Conservation (phyloP, 1,140 invertebrate species). For the Drosophila nigrodunni region DNA sequence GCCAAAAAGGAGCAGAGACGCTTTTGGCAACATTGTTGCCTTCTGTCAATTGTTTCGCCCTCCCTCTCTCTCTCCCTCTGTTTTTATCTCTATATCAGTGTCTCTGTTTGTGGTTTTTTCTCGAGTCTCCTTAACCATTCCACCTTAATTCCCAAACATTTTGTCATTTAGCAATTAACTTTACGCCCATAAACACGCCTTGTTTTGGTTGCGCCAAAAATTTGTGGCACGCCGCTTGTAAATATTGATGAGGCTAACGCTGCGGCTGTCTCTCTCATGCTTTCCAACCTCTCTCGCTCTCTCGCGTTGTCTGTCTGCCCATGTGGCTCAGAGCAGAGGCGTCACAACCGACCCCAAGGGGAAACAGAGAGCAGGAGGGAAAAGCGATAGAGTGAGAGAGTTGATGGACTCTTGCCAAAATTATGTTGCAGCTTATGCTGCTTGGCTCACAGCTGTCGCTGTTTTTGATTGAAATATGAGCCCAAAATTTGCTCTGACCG, state of each 20-base stretch:
- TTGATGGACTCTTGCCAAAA: slow-evolving; percentile 82
- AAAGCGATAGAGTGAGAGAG: not conserved
- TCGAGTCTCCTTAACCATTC: slow-evolving; percentile 21
- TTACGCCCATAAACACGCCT: slow-evolving; percentile 58
- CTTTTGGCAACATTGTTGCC: slow-evolving; percentile 25
- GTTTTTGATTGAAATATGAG: slow-evolving; percentile 82
- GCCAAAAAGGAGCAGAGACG: slow-evolving; percentile 1
- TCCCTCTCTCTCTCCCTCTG: slow-evolving; percentile 2
- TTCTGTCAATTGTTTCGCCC: slow-evolving; percentile 51
- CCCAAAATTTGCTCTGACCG: slow-evolving; percentile 40
- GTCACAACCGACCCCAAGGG: too few relatives aligned
- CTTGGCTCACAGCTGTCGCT: slow-evolving; percentile 72
- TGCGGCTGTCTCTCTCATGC: slow-evolving; percentile 15
- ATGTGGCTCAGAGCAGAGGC: not conserved
- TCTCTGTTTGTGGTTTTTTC: slow-evolving; percentile 23
- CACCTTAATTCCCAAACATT: slow-evolving; percentile 53
- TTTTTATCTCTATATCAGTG: too few relatives aligned
- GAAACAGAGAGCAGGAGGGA: too few relatives aligned
- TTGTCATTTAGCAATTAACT: slow-evolving; percentile 83
- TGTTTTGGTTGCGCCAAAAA: slow-evolving; percentile 59
- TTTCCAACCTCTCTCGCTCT: not conserved
- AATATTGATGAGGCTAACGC: slow-evolving; percentile 74
- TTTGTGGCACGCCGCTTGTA: slow-evolving; percentile 77
- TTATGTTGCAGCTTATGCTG: slow-evolving; percentile 79
- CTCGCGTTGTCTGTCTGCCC: slow-evolving; percentile 1